Conservation (phyloP, 2,888 invertebrate genomes). For the Phyto melanocephala region DNA sequence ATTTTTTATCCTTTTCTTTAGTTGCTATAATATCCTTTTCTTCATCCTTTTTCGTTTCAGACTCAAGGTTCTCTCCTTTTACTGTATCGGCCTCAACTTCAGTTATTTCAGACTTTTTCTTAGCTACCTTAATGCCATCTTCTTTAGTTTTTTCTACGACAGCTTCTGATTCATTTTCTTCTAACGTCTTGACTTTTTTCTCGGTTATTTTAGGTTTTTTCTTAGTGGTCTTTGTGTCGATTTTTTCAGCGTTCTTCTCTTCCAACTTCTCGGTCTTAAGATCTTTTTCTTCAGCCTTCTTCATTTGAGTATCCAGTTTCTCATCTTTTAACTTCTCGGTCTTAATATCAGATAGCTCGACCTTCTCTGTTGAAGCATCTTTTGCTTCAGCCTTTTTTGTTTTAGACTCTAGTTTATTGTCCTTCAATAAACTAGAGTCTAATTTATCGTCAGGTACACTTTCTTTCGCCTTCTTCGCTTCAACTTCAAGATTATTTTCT, state of each 20-base stretch:
- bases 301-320: background rate
- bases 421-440: conserved; percentile 14
- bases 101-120: conserved; percentile 9
- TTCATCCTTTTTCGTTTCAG: conserved; percentile 3
- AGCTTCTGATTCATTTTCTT: conserved; percentile 37
- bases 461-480: background rate
- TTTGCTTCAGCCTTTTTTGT: conserved; percentile 20
- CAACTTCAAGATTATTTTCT: background rate
- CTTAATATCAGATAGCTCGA: conserved; percentile 44
- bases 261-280: conserved; percentile 58
- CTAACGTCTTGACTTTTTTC: conserved; percentile 8
- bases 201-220: conserved; percentile 19
- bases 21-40: background rate
- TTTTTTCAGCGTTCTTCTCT: conserved; percentile 1
- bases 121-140: background rate
- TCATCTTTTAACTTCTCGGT: conserved; percentile 65
- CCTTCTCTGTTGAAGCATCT: conserved; percentile 15
- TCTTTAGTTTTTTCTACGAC: conserved; percentile 24
- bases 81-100: conserved; percentile 16
- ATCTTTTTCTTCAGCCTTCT: conserved; percentile 43
- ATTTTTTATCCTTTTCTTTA: background rate
- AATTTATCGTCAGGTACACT: background rate
- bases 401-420: background rate
- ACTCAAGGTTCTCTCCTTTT: conserved; percentile 23
- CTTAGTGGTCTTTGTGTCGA: background rate